Percentiles rank a stretch among this genome's conserved stretches.
These are phyloP conservation scores for Spilogale gracilis DNA, from an alignment of 2,113 vertebrate species.

Conservation along the genomic window DNA sequence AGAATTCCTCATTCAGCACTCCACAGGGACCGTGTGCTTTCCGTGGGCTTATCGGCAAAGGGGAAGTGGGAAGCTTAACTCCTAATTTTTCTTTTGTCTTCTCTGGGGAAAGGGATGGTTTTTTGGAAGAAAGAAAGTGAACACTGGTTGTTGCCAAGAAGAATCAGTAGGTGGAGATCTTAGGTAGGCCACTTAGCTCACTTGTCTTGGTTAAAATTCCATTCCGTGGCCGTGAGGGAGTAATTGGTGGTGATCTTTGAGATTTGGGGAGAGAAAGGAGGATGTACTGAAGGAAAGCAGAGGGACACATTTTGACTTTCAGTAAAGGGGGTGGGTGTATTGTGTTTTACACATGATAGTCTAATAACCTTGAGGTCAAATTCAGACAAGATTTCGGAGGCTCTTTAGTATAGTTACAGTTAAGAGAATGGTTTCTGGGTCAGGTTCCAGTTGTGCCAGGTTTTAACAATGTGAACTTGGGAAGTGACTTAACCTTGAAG, in stretches of 20 bases:
- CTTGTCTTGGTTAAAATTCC: neutral
- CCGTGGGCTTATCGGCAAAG: neutral
- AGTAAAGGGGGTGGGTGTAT: neutral
- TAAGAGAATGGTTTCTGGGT: neutral
- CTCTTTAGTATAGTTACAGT: neutral
- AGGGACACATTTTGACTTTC: neutral
- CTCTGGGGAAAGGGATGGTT: neutral
- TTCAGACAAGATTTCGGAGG: neutral
- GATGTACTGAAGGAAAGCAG: neutral
- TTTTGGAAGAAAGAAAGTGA: neutral
- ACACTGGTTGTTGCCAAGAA: neutral
- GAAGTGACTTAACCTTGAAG: neutral
- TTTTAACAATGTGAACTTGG: neutral
- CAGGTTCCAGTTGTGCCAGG: neutral
- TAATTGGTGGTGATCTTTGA: neutral
- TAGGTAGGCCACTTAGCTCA: neutral
- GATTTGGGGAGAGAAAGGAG: neutral
- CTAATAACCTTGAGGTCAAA: neutral
- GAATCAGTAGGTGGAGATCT: neutral
- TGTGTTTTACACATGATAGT: neutral
- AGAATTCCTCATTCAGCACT: neutral
- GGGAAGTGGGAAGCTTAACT: neutral
- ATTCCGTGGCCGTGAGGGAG: neutral
- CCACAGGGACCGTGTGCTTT: neutral
- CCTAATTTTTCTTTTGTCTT: slow-evolving; percentile 31